Evolutionary conservation across 1,140 invertebrate genomes (phyloP).

Genomic region (Cyphomyrmex costatus): DNA sequence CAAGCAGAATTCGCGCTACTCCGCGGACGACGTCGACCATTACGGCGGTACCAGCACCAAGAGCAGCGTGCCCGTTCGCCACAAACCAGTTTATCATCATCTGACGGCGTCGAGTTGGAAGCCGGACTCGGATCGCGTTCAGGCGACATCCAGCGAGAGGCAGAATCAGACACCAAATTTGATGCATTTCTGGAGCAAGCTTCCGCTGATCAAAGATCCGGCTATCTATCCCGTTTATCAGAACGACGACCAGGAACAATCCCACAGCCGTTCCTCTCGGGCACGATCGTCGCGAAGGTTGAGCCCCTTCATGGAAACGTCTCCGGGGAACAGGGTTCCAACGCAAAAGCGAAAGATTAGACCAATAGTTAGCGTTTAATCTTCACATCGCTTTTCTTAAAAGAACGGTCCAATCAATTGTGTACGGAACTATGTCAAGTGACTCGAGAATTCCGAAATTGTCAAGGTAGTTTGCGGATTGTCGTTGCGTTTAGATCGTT

Average conservation of each 20-base stretch:
- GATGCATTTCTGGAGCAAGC: constrained; percentile 80
- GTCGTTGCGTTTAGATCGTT: constrained; percentile 2
- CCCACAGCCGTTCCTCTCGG: background rate
- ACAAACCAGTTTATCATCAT: constrained; percentile 77
- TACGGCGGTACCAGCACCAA: constrained; percentile 72
- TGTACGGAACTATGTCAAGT: constrained; percentile 63
- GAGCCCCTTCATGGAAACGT: constrained; percentile 62
- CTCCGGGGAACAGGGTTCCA: constrained; percentile 60
- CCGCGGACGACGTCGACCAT: constrained; percentile 31
- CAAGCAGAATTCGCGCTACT: constrained; percentile 73
- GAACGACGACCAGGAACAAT: constrained; percentile 30
- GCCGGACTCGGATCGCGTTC: constrained; percentile 61
- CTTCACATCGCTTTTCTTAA: constrained; percentile 32
- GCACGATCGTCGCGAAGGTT: constrained; percentile 39
- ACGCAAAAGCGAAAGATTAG: constrained; percentile 6
- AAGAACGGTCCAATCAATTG: constrained; percentile 25
- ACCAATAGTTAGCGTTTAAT: constrained; percentile 62
- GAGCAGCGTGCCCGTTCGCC: constrained; percentile 74
- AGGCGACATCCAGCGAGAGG: constrained; percentile 34
- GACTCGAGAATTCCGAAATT: constrained; percentile 33
- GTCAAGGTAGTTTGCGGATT: constrained; percentile 1
- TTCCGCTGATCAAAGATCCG: constrained; percentile 80
- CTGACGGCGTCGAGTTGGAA: constrained; percentile 58
- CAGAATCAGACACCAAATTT: constrained; percentile 75
- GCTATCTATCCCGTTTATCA: constrained; percentile 72